Evolutionary conservation across 2,888 invertebrate species (phyloP), one percentile per base, ranked within the genome.

Genomic region (Standfussiana lucernea): DNA sequence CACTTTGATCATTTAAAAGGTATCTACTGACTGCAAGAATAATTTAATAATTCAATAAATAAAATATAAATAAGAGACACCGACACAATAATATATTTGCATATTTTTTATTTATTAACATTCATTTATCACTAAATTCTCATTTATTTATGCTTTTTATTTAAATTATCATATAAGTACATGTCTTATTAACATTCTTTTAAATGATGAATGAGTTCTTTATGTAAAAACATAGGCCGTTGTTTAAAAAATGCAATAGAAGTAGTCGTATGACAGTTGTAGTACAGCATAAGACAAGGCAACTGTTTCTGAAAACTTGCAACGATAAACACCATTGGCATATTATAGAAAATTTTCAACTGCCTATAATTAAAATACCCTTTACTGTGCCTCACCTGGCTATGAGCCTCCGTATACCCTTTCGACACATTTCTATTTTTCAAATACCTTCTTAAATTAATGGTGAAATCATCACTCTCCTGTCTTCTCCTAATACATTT

Each of bases 81-180:
- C 37, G 66, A 8, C 32, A 32, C 15, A 42, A 50, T 18, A 18
- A 5, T 13, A 7, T 35, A 76, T 56, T 77, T 37, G 37, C 66
- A 78, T 65, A 35, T 3, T 21, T n/a, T 28, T 32, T 59, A 32
- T 78, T 45, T n/a, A 47, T 18, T 15, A 15, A 2, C 24, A 15
- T 21, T 8, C 0, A 32, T 61, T 24, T 61, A n/a, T 28, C 5
- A 21, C 8, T 6, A 45, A 28, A n/a, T 65, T n/a, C n/a, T 18
- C 56, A 18, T 56, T 77, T 56, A 45, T 53, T 5, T 18, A 76
- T 21, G n/a, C 8, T 18, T 50, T 77, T 61, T 62, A n/a, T 42
- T 11, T 37, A 37, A 45, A 45, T 37, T 18, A 32, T 32, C 28
- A 37, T 65, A 37, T 1, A n/a, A n/a, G n/a, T 18, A 24, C 10